Base-by-base conservation (phyloP, 2,797 vertebrate genomes). In the Dendrocincla fuliginosa region DNA sequence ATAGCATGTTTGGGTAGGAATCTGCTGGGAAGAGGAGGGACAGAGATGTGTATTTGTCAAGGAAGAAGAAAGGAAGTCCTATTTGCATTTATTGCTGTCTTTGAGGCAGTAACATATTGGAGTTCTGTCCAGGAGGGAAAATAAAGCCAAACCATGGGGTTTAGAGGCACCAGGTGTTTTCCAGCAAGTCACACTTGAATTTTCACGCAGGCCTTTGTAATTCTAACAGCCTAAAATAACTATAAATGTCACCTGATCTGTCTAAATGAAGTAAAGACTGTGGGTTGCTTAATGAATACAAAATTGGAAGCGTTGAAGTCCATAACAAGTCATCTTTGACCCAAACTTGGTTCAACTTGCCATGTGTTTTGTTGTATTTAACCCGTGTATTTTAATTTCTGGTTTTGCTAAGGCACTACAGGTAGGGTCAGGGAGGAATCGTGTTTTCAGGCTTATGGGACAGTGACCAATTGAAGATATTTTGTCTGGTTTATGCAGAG, bases 11-110 rank as follows among this genome's bases (percentile, higher is more conserved):
- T 75, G 69, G 53, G 37, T 70, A 42, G 49, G 17, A 70, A 33
- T 79, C 15, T 59, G 32, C 42, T 33, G 56, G 27, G 10, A 70
- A 77, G 46, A 47, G 42, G 25, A 24, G 19, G 32, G 35, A 68
- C 22, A 37, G 15, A 82, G 44, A 22, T 20, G 6, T n/a, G 4
- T 49, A 5, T 41, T 5, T 74, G n/a, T 42, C 17, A 35, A 56
- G 25, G 20, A 55, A 69, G 33, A 79, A 64, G 50, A 59, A 65
- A 73, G 53, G 27, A 87, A 88, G 67, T 74, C 24, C 24, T 83
- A 1, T 68, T 78, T 77, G 13, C 0, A 0, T 74, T 74, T 20
- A 1, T n/a, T 67, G 16, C 12, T 1, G 0, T 35, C 11, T 68
- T 75, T 53, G 65, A 79, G 18, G 25, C 1, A 3, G 33, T 50